A percentile compares a stretch with the other conserved stretches of the same genome.
Conservation (phyloP, 2,797 vertebrate species). For the Schizopygopsis malacanthus region DNA sequence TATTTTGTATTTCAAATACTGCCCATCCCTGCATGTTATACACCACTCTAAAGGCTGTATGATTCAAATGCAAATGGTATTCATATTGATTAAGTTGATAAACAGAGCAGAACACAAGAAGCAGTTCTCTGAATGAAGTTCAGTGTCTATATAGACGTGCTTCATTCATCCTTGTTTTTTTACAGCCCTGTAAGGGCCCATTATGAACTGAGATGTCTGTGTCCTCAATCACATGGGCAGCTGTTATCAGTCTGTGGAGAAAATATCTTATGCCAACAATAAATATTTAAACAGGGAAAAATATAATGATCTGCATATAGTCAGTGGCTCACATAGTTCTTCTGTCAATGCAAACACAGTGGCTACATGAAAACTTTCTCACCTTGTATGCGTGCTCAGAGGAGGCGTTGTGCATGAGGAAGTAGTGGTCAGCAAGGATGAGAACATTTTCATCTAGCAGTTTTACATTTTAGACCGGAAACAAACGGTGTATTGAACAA, state of each 20-base stretch:
- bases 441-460: background rate
- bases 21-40: background rate
- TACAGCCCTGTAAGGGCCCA: background rate
- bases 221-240: background rate
- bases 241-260: background rate
- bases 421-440: background rate
- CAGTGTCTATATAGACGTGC: background rate
- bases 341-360: background rate
- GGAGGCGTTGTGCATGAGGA: background rate
- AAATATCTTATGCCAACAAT: background rate
- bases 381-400: background rate
- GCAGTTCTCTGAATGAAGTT: background rate
- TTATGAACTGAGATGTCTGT: background rate
- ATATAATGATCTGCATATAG: background rate
- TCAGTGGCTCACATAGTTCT: background rate
- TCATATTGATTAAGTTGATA: background rate
- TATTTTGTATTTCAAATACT: too few relatives aligned
- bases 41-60: background rate
- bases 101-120: background rate
- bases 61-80: background rate
- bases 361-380: background rate
- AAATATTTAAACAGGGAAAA: conserved; percentile 17
- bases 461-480: background rate
- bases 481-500: background rate
- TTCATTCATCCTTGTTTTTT: background rate